A percentile compares a stretch with the other conserved stretches of the same genome.
These are phyloP conservation scores for Festucalex cinctus DNA, from an alignment of 2,113 vertebrate genomes.

Conservation along the genomic window DNA sequence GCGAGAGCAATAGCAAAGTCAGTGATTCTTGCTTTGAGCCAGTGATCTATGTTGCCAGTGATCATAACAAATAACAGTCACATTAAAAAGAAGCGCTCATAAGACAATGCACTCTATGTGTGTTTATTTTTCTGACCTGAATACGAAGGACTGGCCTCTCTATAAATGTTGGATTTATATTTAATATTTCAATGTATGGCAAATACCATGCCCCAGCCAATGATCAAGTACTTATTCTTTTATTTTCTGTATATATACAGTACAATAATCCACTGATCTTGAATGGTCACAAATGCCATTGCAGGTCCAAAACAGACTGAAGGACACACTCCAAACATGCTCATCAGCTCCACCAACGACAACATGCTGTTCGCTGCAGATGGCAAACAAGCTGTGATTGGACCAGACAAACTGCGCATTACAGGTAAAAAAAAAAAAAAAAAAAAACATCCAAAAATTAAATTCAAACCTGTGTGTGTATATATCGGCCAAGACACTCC, in stretches of 20 bases:
- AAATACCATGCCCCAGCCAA: too few relatives aligned
- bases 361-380: conserved; percentile 84
- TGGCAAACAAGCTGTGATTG: conserved; percentile 78
- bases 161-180: not conserved
- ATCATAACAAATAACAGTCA: not conserved
- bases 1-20: conserved; percentile 35
- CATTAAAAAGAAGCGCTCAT: not conserved
- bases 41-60: too few relatives aligned
- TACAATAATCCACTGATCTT: not conserved
- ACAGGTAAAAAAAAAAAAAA: conserved; percentile 79
- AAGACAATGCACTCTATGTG: not conserved
- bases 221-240: too few relatives aligned
- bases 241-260: not conserved
- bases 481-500: too few relatives aligned
- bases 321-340: conserved; percentile 78
- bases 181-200: not conserved
- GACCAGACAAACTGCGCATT: conserved; percentile 87
- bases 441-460: conserved; percentile 3
- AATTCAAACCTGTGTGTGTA: not conserved
- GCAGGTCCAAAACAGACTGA: conserved; percentile 84
- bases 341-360: conserved; percentile 79
- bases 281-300: conserved; percentile 43
- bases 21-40: conserved; percentile 10
- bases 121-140: not conserved
- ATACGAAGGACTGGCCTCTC: not conserved